A percentile compares a stretch with the other conserved stretches of the same genome.
Evolutionary conservation across 2,888 invertebrate genomes (phyloP).

Genomic region (Meta bourneti): DNA sequence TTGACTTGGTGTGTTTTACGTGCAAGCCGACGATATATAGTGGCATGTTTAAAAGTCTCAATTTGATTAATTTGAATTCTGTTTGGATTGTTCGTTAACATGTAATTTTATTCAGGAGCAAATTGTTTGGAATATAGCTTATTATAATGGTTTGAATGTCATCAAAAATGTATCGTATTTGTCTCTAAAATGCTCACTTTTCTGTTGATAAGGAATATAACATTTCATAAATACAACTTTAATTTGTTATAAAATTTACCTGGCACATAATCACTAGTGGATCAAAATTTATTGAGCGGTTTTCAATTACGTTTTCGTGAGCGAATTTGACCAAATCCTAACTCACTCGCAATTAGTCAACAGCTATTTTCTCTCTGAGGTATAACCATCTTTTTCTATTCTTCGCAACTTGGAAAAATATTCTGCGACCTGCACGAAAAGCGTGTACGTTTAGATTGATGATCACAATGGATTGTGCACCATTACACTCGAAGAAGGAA

Average conservation of each 20-base stretch:
- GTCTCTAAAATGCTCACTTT: too few relatives aligned
- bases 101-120: too few relatives aligned
- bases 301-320: neutral
- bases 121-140: too few relatives aligned
- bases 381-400: neutral
- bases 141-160: too few relatives aligned
- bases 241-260: neutral
- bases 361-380: neutral
- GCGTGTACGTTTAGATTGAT: constrained; percentile 44
- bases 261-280: neutral
- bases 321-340: neutral
- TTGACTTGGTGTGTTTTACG: too few relatives aligned
- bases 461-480: constrained; percentile 38
- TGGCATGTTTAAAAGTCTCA: too few relatives aligned
- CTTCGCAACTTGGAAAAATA: neutral
- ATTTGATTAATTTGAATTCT: too few relatives aligned
- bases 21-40: too few relatives aligned
- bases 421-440: constrained; percentile 21
- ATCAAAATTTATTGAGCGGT: neutral
- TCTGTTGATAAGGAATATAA: too few relatives aligned
- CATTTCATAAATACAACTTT: too few relatives aligned
- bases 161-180: too few relatives aligned
- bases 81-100: too few relatives aligned
- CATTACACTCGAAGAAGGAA: constrained; percentile 26
- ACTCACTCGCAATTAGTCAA: neutral